Evolutionary conservation across 2,888 invertebrate species (phyloP), one percentile per base, ranked within the genome.

Genomic region (Epistrophella euchroma): DNA sequence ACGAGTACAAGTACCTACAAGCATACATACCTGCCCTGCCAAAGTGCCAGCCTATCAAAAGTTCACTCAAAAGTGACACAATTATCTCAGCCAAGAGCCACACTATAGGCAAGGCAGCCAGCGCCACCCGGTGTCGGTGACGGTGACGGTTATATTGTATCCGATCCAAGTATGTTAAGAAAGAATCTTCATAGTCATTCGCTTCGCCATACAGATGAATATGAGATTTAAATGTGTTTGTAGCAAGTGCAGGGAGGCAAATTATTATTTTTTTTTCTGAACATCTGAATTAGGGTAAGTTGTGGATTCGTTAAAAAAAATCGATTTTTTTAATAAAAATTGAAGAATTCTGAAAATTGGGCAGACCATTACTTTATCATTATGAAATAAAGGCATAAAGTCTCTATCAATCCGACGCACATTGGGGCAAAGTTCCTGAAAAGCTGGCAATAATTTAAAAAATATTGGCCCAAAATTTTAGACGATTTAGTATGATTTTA

Each of bases 11-110:
- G 37, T 60, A 40, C 22, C 37, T 15, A 37, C n/a, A n/a, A n/a
- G n/a, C n/a, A n/a, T n/a, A n/a, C 25, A 52, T 60, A 60, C 37
- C 19, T 60, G 37, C n/a, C n/a, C n/a, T n/a, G n/a, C n/a, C n/a
- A n/a, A n/a, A n/a, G n/a, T n/a, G n/a, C 15, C 60, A 60, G 60
- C 25, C 76, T 60, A 80, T 85, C 80, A 85, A 80, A 80, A 80
- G 76, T 80, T 85, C 85, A 85, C 68, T 77, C 62, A 80, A 76
- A 80, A 73, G 58, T 76, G 85, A 85, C 80, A 85, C 76, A 84
- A 84, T 76, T 75, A 85, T 72, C 74, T 60, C 75, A 17, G 52
- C 52, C n/a, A 37, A 68, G 37, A 50, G 50, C 19, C 11, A 35
- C 43, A 58, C 43, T 43, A 45, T 22, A 15, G 50, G 47, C 25